Base-by-base conservation (phyloP, 2,888 invertebrate species). In the Auanema sp. region DNA sequence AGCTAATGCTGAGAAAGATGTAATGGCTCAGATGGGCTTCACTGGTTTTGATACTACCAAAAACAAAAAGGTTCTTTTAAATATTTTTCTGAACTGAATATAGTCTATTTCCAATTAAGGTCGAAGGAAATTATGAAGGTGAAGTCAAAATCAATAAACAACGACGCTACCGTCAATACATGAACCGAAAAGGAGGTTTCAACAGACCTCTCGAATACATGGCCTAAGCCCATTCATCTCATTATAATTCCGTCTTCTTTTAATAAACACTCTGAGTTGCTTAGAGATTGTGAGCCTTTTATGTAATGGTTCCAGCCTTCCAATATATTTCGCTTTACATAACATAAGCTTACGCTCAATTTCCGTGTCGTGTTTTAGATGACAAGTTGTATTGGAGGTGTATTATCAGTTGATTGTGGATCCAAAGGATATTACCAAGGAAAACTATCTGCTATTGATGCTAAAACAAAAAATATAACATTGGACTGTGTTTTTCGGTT, bases 141-240 rank as follows among this genome's bases (percentile, higher is more conserved):
- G 91, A 90, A 33, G 94, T 95, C 70, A 95, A 96, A 85, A 92
- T 96, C 64, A 93, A 94, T 69, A 88, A 95, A 66, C 95, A 96
- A 87, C 88, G 97, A 79, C 93, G 95, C 86, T 96, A 95, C 85
- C 90, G 96, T 79, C 97, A 98, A 86, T 98, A 98, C 84, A 98
- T 98, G 98, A 98, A 98, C 86, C 89, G 98, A 69, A 93, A 95
- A 86, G 98, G 98, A 70, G 98, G 97, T 60, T 98, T 98, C 86
- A 98, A 98, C 86, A 88, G 97, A 84, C 97, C 97, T 47, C 87
- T 98, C 72, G 97, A 98, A 54, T 81, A 76, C 65, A 77, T 82
- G 64, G 79, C 76, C 23, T 81, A 54, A 63, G 58, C 52, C 49
- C 58, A 24, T 47, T 18, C 18, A 55, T 14, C 33, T 33, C 33